phyloP scores from a whole-genome alignment of 1,140 invertebrate species.

The Rhyacophila brunnea region DNA sequence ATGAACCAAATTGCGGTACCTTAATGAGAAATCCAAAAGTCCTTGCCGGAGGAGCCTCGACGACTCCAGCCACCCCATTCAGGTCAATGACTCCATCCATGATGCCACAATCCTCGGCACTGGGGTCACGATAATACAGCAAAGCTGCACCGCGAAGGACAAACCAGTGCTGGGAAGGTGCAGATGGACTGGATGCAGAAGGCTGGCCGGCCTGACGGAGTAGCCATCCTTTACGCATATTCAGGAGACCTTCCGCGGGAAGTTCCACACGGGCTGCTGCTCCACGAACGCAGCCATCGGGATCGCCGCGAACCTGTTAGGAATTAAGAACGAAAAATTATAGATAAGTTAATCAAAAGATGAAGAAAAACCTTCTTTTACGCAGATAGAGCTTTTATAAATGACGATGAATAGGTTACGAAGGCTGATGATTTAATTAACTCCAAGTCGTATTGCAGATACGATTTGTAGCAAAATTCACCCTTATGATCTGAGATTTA shows the following conservation, averaged over 20 bases:
- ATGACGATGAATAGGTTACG: too few relatives aligned
- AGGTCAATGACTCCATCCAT: slow-evolving; percentile 89
- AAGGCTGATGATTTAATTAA: too few relatives aligned
- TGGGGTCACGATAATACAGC: slow-evolving; percentile 86
- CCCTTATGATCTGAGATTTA: too few relatives aligned
- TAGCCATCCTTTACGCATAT: slow-evolving; percentile 91
- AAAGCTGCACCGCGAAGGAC: slow-evolving; percentile 85
- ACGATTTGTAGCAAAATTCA: too few relatives aligned
- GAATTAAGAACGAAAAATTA: too few relatives aligned
- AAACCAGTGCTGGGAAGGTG: slow-evolving; percentile 81
- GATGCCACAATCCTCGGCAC: slow-evolving; percentile 81
- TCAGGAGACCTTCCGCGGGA: slow-evolving; percentile 76
- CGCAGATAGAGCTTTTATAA: too few relatives aligned
- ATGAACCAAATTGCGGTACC: too few relatives aligned
- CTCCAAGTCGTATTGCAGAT: too few relatives aligned
- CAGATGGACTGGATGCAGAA: slow-evolving; percentile 74
- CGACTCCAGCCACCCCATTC: slow-evolving; percentile 77
- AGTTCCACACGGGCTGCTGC: slow-evolving; percentile 69
- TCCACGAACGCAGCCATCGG: slow-evolving; percentile 73
- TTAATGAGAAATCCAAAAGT: slow-evolving; percentile 74
- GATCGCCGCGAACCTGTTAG: slow-evolving; percentile 73
- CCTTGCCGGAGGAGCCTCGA: slow-evolving; percentile 71
- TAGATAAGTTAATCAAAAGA: too few relatives aligned
- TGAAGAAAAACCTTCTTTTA: too few relatives aligned
- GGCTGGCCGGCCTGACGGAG: slow-evolving; percentile 71